Base-by-base conservation (phyloP, 2,113 vertebrate species). In the Datnioides undecimradiatus region DNA sequence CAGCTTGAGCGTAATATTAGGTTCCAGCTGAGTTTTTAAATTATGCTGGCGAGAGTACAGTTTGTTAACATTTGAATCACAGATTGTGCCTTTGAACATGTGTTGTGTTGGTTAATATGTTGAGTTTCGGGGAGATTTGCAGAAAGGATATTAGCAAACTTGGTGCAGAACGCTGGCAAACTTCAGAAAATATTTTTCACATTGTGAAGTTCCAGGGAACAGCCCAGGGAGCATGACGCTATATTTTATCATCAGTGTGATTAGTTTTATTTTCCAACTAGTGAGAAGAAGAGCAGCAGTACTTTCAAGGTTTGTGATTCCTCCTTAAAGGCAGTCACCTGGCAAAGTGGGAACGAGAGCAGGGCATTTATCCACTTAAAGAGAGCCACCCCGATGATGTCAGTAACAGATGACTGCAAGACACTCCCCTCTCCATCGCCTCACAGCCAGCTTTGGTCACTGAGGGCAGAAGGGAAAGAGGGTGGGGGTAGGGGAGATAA, bases 251-350 rank as follows among this genome's bases (percentile, higher is more conserved):
- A 84, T 89, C 76, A 76, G 72, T 25, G 52, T 83, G 79, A 90
- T 92, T 80, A 79, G 80, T 88, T 92, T 90, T 91, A 85, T 84
- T 91, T 91, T 90, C 80, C 58, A 79, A 87, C 65, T 49, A 31
- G 84, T 43, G 76, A 71, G 33, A 17, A 80, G 77, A 84, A 87
- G 73, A 76, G 79, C 76, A 75, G 77, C 83, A 59, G 63, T 84
- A 66, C 80, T 89, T 93, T 91, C 84, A 90, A 87, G 88, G 86
- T 93, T 92, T 92, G 84, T 86, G 91, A 85, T 92, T 93, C 87
- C 91, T 92, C 92, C 90, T 92, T 88, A 88, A 91, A 93, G 88
- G 88, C 94, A 94, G 91, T 94, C 93, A 93, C 93, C 92, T 95
- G 93, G 90, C 87, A 93, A 93, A 94, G 93, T 93, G 92, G 88